These are phyloP conservation scores for Lipophrys pholis DNA, from an alignment of 2,113 vertebrate genomes.

Conservation along the genomic window DNA sequence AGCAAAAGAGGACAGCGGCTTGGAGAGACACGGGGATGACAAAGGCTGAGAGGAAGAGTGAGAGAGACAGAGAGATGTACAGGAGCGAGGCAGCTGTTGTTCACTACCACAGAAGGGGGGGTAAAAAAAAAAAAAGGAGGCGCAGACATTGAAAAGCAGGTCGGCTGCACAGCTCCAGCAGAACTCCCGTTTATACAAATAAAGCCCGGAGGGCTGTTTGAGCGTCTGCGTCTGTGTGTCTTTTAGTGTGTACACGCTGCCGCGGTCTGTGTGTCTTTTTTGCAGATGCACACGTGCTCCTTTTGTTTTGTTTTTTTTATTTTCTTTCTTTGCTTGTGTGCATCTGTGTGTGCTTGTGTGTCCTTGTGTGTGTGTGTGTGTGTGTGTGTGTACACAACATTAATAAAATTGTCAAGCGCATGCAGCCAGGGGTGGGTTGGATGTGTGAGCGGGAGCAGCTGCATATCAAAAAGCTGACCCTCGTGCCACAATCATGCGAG, in stretches of 20 bases:
- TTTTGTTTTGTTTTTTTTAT: neutral
- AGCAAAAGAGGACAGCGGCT: slow-evolving; percentile 47
- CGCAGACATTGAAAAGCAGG: slow-evolving; percentile 56
- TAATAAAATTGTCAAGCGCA: slow-evolving; percentile 49
- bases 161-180: slow-evolving; percentile 52
- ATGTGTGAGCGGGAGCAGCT: slow-evolving; percentile 53
- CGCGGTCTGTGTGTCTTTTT: slow-evolving; percentile 35
- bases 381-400: slow-evolving; percentile 13
- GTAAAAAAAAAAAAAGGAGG: slow-evolving; percentile 5
- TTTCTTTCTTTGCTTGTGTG: slow-evolving; percentile 6
- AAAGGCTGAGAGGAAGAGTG: slow-evolving; percentile 45
- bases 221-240: slow-evolving; percentile 46
- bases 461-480: slow-evolving; percentile 53
- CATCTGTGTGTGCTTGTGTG: too few species aligned
- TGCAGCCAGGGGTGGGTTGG: slow-evolving; percentile 27
- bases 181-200: slow-evolving; percentile 67
- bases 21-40: slow-evolving; percentile 50
- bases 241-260: slow-evolving; percentile 37
- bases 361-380: slow-evolving; percentile 11
- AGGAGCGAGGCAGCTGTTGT: slow-evolving; percentile 63
- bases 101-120: slow-evolving; percentile 22
- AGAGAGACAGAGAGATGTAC: slow-evolving; percentile 45
- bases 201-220: slow-evolving; percentile 60
- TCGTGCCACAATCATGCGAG: slow-evolving; percentile 29
- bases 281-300: slow-evolving; percentile 17